Evolutionary conservation across 2,888 invertebrate genomes (phyloP).

Genomic region (Thera britannica): DNA sequence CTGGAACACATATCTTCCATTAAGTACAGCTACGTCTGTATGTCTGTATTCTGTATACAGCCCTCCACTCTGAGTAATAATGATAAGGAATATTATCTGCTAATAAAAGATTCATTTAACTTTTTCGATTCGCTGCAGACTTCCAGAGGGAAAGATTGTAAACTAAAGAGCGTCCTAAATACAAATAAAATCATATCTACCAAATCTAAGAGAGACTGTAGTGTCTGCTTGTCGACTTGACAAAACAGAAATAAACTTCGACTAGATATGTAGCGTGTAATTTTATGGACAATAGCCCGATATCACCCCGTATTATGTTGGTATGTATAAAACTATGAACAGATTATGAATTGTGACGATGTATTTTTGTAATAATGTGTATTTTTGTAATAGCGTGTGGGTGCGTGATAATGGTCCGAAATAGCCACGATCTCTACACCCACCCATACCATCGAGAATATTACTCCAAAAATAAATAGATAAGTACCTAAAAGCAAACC

Average conservation of each 20-base stretch:
- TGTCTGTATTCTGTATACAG: no score
- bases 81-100: slow-evolving; percentile 65
- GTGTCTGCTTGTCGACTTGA: no score
- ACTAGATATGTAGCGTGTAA: not conserved
- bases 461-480: slow-evolving; percentile 60
- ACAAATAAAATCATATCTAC: no score
- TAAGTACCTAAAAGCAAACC: not conserved
- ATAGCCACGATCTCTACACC: slow-evolving; percentile 75
- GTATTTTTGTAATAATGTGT: slow-evolving; percentile 69
- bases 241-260: no score
- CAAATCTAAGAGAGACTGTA: no score
- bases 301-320: slow-evolving; percentile 43
- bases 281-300: slow-evolving; percentile 42
- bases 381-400: slow-evolving; percentile 76
- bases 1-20: slow-evolving; percentile 82
- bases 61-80: slow-evolving; percentile 70
- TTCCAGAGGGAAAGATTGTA: slow-evolving; percentile 34
- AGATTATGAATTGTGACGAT: slow-evolving; percentile 65
- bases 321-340: slow-evolving; percentile 37
- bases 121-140: slow-evolving; percentile 45
- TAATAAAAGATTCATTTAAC: slow-evolving; percentile 51
- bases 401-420: slow-evolving; percentile 76
- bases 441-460: slow-evolving; percentile 69
- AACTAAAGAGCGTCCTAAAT: no score
- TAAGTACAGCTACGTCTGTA: slow-evolving; percentile 57